phyloP scores from a whole-genome alignment of 2,797 vertebrate species.

The Sebastes baramenuke region DNA sequence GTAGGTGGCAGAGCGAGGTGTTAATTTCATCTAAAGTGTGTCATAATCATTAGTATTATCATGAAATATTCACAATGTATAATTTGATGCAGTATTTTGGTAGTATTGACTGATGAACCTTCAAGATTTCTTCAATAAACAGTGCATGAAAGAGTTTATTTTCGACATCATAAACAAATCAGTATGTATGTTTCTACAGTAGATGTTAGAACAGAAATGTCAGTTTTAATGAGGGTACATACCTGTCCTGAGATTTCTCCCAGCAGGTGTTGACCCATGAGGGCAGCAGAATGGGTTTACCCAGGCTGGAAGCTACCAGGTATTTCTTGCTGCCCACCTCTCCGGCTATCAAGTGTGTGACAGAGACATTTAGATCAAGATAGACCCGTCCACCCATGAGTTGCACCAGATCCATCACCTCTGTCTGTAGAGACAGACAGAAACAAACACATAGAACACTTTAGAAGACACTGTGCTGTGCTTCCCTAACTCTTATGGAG shows the following conservation, averaged over 20 bases:
- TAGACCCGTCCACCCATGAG: conserved; percentile 95
- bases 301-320: conserved; percentile 92
- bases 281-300: conserved; percentile 92
- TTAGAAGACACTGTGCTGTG: neutral
- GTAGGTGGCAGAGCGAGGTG: neutral
- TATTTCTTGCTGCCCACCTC: conserved; percentile 99
- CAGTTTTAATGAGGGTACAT: conserved; percentile 8
- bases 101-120: neutral
- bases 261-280: conserved; percentile 92
- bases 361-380: conserved; percentile 91
- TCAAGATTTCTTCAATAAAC: neutral
- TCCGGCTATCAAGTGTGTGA: conserved; percentile 96
- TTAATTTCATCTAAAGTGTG: neutral
- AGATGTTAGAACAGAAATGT: neutral
- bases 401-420: conserved; percentile 92
- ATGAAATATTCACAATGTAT: neutral
- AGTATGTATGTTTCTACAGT: neutral
- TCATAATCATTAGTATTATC: neutral
- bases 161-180: neutral
- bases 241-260: conserved; percentile 94
- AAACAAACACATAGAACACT: neutral
- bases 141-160: neutral
- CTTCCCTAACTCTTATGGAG: neutral
- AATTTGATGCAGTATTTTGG: neutral
- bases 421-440: conserved; percentile 77